Conservation (phyloP, 2,113 vertebrate genomes). For the Fregetta grallaria region DNA sequence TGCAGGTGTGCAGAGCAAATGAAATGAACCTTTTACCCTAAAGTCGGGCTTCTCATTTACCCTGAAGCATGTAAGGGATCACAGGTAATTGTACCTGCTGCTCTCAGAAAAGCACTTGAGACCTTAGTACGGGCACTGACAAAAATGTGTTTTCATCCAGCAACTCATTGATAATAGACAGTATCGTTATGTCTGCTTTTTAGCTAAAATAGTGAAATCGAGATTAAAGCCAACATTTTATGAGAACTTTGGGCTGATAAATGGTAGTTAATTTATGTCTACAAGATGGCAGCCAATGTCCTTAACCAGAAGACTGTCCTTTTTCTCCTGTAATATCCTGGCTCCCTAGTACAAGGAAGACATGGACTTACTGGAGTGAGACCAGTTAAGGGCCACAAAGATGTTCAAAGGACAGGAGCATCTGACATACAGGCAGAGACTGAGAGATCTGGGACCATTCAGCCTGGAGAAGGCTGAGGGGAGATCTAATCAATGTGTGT, state of each 20-base stretch:
- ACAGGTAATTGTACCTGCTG: not conserved
- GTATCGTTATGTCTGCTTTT: not conserved
- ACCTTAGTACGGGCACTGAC: not conserved
- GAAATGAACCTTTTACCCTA: not conserved
- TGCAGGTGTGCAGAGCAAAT: not conserved
- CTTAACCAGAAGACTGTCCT: not conserved
- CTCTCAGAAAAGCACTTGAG: not conserved
- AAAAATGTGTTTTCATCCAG: not conserved
- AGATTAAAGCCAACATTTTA: not conserved
- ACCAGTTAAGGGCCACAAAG: not conserved
- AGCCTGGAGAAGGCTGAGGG: not conserved
- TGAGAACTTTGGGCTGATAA: not conserved
- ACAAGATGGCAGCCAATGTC: not conserved
- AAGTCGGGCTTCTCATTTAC: not conserved
- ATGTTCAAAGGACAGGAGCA: not conserved
- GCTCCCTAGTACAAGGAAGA: not conserved
- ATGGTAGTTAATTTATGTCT: not conserved
- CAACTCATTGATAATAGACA: not conserved
- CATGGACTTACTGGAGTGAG: not conserved
- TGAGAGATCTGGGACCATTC: not conserved
- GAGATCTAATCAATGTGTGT: not conserved
- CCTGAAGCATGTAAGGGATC: not conserved
- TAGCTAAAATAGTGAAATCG: not conserved
- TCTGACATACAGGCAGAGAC: not conserved
- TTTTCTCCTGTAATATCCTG: not conserved